phyloP scores from a whole-genome alignment of 2,797 vertebrate species.

The Peromyscus attwateri region DNA sequence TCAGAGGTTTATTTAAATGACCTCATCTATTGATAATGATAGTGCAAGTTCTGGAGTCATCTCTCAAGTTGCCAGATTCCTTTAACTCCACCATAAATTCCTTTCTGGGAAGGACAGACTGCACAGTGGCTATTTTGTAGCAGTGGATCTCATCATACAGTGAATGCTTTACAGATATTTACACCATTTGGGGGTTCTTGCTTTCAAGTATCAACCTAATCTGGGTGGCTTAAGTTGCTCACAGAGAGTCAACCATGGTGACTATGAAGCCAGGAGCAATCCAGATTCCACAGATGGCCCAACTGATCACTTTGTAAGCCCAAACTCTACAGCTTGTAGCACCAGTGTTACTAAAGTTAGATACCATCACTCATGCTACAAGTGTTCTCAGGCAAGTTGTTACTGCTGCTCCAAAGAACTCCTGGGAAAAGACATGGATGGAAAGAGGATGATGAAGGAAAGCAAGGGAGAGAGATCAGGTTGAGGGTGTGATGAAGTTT shows the following conservation, averaged over 20 bases:
- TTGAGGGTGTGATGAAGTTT: background rate
- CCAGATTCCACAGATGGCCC: background rate
- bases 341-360: background rate
- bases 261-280: background rate
- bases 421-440: background rate
- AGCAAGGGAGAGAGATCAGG: background rate
- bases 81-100: background rate
- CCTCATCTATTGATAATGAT: background rate
- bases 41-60: background rate
- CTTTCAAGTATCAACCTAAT: background rate
- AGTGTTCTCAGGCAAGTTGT: background rate
- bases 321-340: background rate
- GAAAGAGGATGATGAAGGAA: background rate
- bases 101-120: background rate
- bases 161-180: background rate
- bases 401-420: background rate
- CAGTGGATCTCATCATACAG: background rate
- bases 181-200: background rate
- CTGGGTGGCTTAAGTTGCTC: background rate
- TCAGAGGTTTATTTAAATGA: constrained; percentile 27
- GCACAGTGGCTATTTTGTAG: background rate
- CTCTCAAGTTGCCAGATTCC: background rate
- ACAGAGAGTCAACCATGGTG: background rate
- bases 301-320: background rate
- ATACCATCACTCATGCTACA: background rate